phyloP scores from a whole-genome alignment of 2,113 vertebrate genomes.

The Colistium nudipinnis region DNA sequence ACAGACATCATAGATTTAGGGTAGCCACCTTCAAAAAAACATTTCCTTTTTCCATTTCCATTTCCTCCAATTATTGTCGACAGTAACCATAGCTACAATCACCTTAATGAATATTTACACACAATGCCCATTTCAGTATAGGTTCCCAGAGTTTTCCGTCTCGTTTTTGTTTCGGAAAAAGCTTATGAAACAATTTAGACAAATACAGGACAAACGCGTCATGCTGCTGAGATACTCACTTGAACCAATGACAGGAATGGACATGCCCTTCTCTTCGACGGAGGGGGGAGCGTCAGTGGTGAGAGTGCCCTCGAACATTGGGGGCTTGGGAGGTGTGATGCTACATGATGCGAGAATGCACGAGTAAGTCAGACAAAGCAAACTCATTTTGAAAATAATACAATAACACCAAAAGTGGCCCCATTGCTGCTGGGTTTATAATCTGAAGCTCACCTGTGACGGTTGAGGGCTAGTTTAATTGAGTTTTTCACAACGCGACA shows the following conservation, averaged over 20 bases:
- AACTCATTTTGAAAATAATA: neutral
- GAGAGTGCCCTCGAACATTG: constrained; percentile 71
- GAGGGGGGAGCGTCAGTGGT: constrained; percentile 63
- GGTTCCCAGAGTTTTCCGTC: neutral
- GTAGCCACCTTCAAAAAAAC: too few relatives aligned
- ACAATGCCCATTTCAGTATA: too few relatives aligned
- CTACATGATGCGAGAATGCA: constrained; percentile 41
- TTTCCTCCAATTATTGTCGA: too few relatives aligned
- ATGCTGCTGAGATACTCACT: constrained; percentile 87
- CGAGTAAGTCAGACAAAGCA: neutral
- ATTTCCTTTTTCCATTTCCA: too few relatives aligned
- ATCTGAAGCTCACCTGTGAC: constrained; percentile 79
- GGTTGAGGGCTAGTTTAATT: constrained; percentile 96
- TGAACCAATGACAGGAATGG: constrained; percentile 86
- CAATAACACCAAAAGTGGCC: neutral
- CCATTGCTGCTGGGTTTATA: neutral
- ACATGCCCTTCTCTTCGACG: constrained; percentile 80
- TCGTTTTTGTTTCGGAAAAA: too few relatives aligned
- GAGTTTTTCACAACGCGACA: constrained; percentile 95
- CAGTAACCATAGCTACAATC: too few relatives aligned
- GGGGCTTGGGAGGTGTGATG: constrained; percentile 77
- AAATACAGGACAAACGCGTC: too few relatives aligned
- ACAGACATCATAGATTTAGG: too few relatives aligned
- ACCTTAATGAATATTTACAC: too few relatives aligned
- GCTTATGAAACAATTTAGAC: too few relatives aligned